These are phyloP conservation scores for Poeciliopsis infans DNA, from an alignment of 2,797 vertebrate genomes.

Conservation along the genomic window DNA sequence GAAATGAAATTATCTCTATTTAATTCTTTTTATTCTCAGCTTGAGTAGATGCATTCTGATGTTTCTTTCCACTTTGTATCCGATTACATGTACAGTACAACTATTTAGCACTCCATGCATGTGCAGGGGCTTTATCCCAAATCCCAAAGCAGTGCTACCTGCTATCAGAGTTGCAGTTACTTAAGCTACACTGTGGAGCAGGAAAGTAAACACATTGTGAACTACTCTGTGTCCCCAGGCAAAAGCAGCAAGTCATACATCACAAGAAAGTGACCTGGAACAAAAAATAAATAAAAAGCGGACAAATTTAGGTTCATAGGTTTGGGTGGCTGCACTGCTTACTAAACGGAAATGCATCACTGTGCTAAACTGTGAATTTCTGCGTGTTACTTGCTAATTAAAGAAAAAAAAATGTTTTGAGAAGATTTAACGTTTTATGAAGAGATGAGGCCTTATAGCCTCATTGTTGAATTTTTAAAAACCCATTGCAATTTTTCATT, in stretches of 20 bases:
- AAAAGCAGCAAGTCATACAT: conserved; percentile 64
- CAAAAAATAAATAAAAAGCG: conserved; percentile 25
- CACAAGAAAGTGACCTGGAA: conserved; percentile 67
- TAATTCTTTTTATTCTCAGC: background rate
- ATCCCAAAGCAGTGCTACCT: conserved; percentile 53
- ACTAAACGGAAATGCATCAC: conserved; percentile 18
- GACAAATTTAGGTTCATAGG: conserved; percentile 56
- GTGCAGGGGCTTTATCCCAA: conserved; percentile 46
- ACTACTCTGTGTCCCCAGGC: conserved; percentile 54
- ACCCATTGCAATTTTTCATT: background rate
- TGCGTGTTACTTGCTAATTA: conserved; percentile 34
- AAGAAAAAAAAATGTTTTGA: background rate
- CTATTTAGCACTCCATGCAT: conserved; percentile 13
- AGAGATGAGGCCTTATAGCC: background rate
- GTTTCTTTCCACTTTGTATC: conserved; percentile 3
- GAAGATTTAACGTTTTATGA: background rate
- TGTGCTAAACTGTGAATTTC: conserved; percentile 13
- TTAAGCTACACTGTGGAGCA: conserved; percentile 49
- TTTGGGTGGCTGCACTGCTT: conserved; percentile 12
- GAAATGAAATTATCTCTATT: background rate
- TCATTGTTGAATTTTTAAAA: background rate
- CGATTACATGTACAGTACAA: conserved; percentile 22
- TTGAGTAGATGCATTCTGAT: conserved; percentile 2
- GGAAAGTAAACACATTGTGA: conserved; percentile 64
- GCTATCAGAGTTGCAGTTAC: conserved; percentile 58